Evolutionary conservation across 2,797 vertebrate species (phyloP).

Genomic region (Cynodonichthys magdalenae): DNA sequence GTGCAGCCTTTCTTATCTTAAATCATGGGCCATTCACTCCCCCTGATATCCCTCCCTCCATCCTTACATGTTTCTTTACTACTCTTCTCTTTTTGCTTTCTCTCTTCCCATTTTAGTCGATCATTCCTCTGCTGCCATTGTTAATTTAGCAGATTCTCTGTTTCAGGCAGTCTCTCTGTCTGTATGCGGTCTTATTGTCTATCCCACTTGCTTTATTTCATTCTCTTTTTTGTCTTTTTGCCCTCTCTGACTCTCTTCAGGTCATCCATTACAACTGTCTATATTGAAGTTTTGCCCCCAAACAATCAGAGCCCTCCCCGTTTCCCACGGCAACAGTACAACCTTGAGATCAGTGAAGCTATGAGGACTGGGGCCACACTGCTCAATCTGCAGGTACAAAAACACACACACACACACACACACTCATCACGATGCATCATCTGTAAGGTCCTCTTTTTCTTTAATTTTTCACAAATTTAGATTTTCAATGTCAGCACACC

Average conservation of each 20-base stretch:
- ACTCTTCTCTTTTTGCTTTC: not conserved
- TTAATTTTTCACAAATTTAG: not conserved
- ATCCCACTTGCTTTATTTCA: not conserved
- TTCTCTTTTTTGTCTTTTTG: slow-evolving; percentile 18
- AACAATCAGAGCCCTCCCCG: slow-evolving; percentile 98
- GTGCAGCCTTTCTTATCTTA: slow-evolving; percentile 34
- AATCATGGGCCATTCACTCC: slow-evolving; percentile 47
- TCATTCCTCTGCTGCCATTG: slow-evolving; percentile 6
- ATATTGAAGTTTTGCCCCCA: slow-evolving; percentile 95
- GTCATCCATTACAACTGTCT: slow-evolving; percentile 97
- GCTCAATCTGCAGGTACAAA: slow-evolving; percentile 90
- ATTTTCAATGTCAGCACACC: no score
- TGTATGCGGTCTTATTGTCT: not conserved
- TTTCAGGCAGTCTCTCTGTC: slow-evolving; percentile 18
- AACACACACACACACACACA: slow-evolving; percentile 10
- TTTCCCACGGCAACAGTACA: slow-evolving; percentile 90
- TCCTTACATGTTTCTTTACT: slow-evolving; percentile 18
- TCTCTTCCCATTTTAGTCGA: not conserved
- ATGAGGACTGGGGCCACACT: slow-evolving; percentile 92
- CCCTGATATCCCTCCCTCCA: slow-evolving; percentile 8
- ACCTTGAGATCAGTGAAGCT: slow-evolving; percentile 94
- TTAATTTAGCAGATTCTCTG: slow-evolving; percentile 20
- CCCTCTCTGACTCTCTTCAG: slow-evolving; percentile 62
- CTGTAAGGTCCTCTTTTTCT: not conserved
- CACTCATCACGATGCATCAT: not conserved